Base-by-base conservation (phyloP, 1,140 invertebrate genomes). In the Drosophila willistoni region DNA sequence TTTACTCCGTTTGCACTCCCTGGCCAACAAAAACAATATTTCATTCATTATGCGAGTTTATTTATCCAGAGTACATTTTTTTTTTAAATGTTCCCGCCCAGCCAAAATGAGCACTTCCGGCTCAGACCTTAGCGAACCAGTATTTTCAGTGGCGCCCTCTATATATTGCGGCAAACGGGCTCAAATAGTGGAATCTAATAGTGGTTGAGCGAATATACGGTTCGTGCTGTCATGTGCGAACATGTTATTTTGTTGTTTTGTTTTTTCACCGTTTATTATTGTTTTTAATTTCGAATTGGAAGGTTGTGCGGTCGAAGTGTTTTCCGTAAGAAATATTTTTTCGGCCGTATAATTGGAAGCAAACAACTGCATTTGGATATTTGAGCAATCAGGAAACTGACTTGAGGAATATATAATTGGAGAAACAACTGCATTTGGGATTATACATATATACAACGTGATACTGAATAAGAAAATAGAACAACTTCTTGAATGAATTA, bases 401-500 rank as follows among this genome's bases (percentile, higher is more conserved):
- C 19, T 47, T 14, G 9, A 19, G 12, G 44, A 47, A 51, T 63
- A 4, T 29, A 41, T 51, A 10, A 5, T 64, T 14, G 13, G 19
- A 25, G 44, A 44, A 54, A 39, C 61, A 59, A 59, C 44, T 33
- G 41, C 67, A 57, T 9, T 12, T 63, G 61, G 14, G 19, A 44
- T n/a, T 29, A 33, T 47, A 17, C n/a, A n/a, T 12, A 42, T 29
- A 17, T 47, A 17, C 6, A 42, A 44, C 22, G 61, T 14, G 61
- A 47, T 44, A 63, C 3, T 42, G 33, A 14, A 39, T 39, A 25
- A 56, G 55, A 71, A 61, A 61, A 1, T 14, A 56, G 39, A 64
- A 47, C 47, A 83, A 60, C 55, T 34, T 68, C 63, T 55, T 67
- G 64, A 78, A 81, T 70, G 44, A 86, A 77, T 60, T 64, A 79